Conservation (phyloP, 2,797 vertebrate species). For the Danio kyathit region DNA sequence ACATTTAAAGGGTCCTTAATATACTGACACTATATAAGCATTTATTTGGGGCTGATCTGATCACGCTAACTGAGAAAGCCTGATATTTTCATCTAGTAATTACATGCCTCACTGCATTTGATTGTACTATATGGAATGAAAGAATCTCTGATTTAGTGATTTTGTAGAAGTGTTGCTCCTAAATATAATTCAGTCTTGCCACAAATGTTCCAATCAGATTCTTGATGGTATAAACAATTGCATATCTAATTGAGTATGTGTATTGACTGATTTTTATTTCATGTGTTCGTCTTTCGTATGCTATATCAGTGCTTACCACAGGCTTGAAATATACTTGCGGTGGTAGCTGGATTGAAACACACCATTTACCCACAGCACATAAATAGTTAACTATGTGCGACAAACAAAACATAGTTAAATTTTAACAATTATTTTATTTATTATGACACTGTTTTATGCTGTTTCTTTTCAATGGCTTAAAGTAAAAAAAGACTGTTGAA, state of each 20-base stretch:
- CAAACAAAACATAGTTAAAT: too few relatives aligned
- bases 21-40: neutral
- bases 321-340: too few relatives aligned
- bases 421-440: too few relatives aligned
- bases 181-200: neutral
- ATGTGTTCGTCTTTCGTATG: neutral
- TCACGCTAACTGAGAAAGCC: neutral
- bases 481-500: too few relatives aligned
- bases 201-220: neutral
- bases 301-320: too few relatives aligned
- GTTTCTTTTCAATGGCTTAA: too few relatives aligned
- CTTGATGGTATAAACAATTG: neutral
- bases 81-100: neutral
- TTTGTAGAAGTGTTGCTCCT: too few relatives aligned
- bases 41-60: neutral
- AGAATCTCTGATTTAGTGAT: neutral
- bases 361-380: too few relatives aligned
- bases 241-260: neutral
- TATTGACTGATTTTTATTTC: neutral
- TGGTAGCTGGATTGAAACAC: too few relatives aligned
- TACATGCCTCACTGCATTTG: slow-evolving; percentile 2
- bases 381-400: too few relatives aligned
- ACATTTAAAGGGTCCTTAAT: neutral
- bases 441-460: too few relatives aligned
- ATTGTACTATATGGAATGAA: neutral